These are phyloP conservation scores for Phrynosoma platyrhinos DNA, from an alignment of 2,113 vertebrate genomes.

Conservation along the genomic window DNA sequence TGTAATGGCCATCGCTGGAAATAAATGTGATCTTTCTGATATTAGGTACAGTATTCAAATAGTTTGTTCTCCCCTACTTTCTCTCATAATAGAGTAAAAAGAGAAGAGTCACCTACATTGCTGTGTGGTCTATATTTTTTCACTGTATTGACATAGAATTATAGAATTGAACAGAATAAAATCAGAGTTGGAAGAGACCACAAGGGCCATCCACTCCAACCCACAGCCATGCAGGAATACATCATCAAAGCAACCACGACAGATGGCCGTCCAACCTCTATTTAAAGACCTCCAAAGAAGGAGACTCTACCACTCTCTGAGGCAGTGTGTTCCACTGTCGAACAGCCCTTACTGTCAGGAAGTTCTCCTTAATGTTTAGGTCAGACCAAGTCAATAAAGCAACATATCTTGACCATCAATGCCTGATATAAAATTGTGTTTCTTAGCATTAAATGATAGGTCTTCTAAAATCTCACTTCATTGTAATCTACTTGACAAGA, in stretches of 20 bases:
- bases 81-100: conserved; percentile 1
- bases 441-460: not conserved
- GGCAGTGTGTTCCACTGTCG: no score
- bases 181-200: no score
- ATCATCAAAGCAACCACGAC: no score
- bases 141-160: not conserved
- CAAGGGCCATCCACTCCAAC: no score
- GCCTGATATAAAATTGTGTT: not conserved
- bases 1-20: conserved; percentile 97
- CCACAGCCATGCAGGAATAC: no score
- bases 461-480: not conserved
- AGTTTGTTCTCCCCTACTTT: conserved; percentile 18
- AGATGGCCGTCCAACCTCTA: no score
- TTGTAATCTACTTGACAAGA: not conserved
- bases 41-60: conserved; percentile 83
- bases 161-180: no score
- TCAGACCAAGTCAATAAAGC: not conserved
- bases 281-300: no score
- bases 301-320: no score
- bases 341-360: no score
- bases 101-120: not conserved
- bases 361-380: no score
- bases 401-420: accelerated
- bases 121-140: not conserved
- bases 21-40: conserved; percentile 97